Percentiles rank a stretch among this genome's conserved stretches.
Conservation (phyloP, 2,113 vertebrate species). For the Isichthys henryi region DNA sequence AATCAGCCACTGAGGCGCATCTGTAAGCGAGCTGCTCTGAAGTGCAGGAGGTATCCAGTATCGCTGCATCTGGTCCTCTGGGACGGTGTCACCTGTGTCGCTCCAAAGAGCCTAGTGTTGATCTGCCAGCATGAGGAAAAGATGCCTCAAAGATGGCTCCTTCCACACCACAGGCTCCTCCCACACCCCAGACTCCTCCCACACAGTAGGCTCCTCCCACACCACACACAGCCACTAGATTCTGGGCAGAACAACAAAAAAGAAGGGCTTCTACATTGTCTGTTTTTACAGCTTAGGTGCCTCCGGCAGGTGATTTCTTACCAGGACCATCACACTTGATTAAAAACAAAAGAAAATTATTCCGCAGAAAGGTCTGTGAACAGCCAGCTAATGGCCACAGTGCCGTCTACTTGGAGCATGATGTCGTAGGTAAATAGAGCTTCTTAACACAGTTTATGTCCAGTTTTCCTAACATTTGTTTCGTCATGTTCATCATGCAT, state of each 20-base stretch:
- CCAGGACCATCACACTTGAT: neutral
- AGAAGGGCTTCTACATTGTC: neutral
- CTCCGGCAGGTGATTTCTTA: neutral
- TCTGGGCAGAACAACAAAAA: neutral
- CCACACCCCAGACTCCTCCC: too few species aligned
- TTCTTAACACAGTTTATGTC: neutral
- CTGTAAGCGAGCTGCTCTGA: neutral
- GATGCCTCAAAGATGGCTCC: neutral
- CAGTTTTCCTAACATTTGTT: neutral
- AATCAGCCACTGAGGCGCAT: neutral
- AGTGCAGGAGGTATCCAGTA: neutral
- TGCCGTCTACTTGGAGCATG: neutral
- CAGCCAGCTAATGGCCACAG: neutral
- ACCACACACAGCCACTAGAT: neutral
- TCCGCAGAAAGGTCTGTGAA: neutral
- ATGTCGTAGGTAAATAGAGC: neutral
- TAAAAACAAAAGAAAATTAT: neutral
- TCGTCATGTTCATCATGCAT: neutral
- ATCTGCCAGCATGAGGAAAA: neutral
- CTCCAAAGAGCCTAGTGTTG: neutral
- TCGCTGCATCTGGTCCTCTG: neutral
- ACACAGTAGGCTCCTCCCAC: neutral
- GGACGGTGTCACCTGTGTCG: neutral
- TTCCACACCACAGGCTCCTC: neutral
- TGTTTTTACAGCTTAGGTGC: neutral